phyloP scores from a whole-genome alignment of 2,797 vertebrate species.

The Percopsis omiscomaycus region DNA sequence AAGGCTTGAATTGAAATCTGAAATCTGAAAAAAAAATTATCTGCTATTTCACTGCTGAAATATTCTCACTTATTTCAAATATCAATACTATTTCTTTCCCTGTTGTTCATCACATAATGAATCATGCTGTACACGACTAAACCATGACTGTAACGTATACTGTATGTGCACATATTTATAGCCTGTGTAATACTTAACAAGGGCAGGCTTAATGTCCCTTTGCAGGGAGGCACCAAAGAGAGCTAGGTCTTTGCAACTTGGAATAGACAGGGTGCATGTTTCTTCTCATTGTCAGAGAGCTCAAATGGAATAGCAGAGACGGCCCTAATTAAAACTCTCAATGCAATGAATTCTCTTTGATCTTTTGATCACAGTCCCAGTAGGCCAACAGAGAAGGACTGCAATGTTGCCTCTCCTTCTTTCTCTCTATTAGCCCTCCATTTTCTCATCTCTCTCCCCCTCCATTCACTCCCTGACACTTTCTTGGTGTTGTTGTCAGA shows the following conservation, averaged over 20 bases:
- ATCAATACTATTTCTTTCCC: too few relatives aligned
- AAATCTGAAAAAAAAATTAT: too few relatives aligned
- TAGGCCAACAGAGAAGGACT: constrained; percentile 18
- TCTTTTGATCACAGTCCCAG: constrained; percentile 39
- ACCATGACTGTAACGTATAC: too few relatives aligned
- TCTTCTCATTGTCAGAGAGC: constrained; percentile 45
- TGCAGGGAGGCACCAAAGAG: constrained; percentile 15
- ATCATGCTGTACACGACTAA: too few relatives aligned
- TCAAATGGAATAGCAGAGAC: constrained; percentile 49
- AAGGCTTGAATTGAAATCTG: too few relatives aligned
- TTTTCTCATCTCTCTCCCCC: constrained; percentile 9
- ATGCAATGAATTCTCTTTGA: constrained; percentile 54
- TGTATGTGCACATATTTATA: too few relatives aligned
- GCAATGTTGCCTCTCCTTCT: constrained; percentile 35
- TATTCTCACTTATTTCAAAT: too few relatives aligned
- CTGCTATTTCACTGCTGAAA: too few relatives aligned
- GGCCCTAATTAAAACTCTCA: constrained; percentile 64
- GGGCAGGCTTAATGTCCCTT: too few relatives aligned
- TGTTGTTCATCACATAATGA: too few relatives aligned
- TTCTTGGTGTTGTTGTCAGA: constrained; percentile 28
- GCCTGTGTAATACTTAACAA: too few relatives aligned
- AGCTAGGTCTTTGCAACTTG: constrained; percentile 53
- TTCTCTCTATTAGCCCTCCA: constrained; percentile 25
- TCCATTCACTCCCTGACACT: neutral
- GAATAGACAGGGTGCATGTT: constrained; percentile 37